A percentile compares a stretch with the other conserved stretches of the same genome.
phyloP scores from a whole-genome alignment of 2,888 invertebrate species.

The Galerucella calmariensis region DNA sequence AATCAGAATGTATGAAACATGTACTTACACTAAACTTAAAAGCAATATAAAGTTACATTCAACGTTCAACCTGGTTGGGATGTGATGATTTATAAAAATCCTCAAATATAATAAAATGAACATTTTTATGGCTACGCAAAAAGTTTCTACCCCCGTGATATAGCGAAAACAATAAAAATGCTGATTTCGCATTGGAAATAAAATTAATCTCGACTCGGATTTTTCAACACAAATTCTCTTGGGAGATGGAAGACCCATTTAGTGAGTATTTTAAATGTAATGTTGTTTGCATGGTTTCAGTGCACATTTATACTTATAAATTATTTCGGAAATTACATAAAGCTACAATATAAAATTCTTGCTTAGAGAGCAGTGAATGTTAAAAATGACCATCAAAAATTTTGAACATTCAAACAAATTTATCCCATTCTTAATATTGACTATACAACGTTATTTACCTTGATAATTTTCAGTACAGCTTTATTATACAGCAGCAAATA shows the following conservation, averaged over 20 bases:
- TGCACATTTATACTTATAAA: no score
- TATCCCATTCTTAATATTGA: no score
- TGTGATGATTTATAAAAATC: conserved; percentile 27
- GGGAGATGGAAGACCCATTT: neutral
- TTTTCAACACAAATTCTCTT: conserved; percentile 22
- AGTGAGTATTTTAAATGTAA: no score
- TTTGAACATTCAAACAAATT: no score
- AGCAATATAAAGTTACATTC: conserved; percentile 31
- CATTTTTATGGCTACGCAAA: conserved; percentile 33
- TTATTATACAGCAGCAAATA: neutral
- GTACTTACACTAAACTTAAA: conserved; percentile 20
- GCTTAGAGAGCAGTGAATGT: no score
- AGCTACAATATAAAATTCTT: no score
- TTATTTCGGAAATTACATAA: no score
- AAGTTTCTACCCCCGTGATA: neutral
- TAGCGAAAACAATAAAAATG: conserved; percentile 33
- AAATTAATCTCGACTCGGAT: conserved; percentile 27
- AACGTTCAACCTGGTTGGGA: conserved; percentile 24
- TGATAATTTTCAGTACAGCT: neutral
- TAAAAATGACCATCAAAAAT: no score
- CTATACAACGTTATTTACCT: no score
- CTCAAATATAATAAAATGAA: conserved; percentile 28
- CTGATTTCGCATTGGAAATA: conserved; percentile 32
- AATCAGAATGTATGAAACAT: conserved; percentile 5
- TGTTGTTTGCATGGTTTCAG: no score